Base-by-base conservation (phyloP, 2,888 invertebrate genomes). In the Cosmia trapezina region DNA sequence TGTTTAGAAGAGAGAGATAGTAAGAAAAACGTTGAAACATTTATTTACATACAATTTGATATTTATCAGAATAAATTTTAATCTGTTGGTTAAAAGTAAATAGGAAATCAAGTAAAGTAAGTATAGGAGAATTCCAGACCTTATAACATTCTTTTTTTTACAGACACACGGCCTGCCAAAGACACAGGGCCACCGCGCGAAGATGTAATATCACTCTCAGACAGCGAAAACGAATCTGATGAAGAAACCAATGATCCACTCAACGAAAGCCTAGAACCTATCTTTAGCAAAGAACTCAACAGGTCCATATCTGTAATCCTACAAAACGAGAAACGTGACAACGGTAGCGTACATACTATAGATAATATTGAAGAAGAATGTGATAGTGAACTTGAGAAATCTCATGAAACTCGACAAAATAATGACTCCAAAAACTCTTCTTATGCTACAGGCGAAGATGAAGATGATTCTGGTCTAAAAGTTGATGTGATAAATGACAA, bases 1-100 rank as follows among this genome's bases (percentile, higher is more conserved):
- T 94, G 94, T 74, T 92, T 95, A 4, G 93, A 94, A 14, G 94
- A 96, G 68, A 90, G 93, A 84, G 95, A 95, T 75, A 94, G 94
- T 94, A 85, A 87, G 61, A 3, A 14, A 11, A 17, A 62, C 9
- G 7, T 33, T 37, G 3, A 57, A 59, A 41, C 4, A 12, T 37
- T 4, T 22, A 22, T 51, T 72, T 73, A n/a, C 9, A 9, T 9
- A 6, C 5, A 53, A 33, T 43, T 8, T 33, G 5, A 41, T 12
- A 28, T 12, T 69, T 33, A 11, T 67, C 4, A 7, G 11, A 19
- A 41, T n/a, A 51, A 41, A 28, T n/a, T n/a, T n/a, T n/a, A n/a
- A n/a, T 4, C 22, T 9, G 9, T 22, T 47, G 4, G n/a, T 12
- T 49, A 14, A 49, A n/a, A 63, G 7, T 41, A 49, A n/a, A n/a